Conservation (phyloP, 1,140 invertebrate species). For the Lepeophtheirus salmonis region DNA sequence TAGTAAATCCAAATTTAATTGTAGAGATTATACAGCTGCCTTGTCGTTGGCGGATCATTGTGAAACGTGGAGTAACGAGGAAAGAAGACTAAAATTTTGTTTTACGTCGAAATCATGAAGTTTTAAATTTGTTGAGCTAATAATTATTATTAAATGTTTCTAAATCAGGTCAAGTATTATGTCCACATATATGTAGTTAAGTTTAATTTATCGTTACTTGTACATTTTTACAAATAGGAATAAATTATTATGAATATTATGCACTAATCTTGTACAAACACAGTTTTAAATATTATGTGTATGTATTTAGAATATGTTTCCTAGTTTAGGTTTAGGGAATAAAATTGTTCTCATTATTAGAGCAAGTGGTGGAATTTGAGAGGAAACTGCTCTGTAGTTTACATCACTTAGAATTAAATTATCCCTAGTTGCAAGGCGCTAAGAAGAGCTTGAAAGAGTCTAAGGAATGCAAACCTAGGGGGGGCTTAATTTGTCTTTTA, state of each 20-base stretch:
- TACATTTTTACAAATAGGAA: no score
- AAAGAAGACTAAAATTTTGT: not conserved
- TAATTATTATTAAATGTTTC: no score
- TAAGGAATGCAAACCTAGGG: no score
- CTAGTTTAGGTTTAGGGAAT: not conserved
- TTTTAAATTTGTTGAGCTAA: no score
- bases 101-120: no score
- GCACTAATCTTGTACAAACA: no score
- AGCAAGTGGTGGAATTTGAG: constrained; percentile 19
- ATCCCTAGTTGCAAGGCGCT: constrained; percentile 11
- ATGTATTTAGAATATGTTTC: no score
- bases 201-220: no score
- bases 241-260: no score
- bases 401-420: constrained; percentile 12
- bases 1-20: not conserved
- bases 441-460: constrained; percentile 11
- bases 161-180: no score
- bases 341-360: constrained; percentile 17
- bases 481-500: no score
- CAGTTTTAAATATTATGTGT: constrained; percentile 6
- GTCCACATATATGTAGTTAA: no score
- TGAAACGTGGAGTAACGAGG: not conserved
- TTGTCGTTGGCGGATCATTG: not conserved
- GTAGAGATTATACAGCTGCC: not conserved
- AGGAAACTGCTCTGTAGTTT: constrained; percentile 17